Evolutionary conservation across 1,140 invertebrate species (phyloP).

Genomic region (Anoplophora glabripennis): DNA sequence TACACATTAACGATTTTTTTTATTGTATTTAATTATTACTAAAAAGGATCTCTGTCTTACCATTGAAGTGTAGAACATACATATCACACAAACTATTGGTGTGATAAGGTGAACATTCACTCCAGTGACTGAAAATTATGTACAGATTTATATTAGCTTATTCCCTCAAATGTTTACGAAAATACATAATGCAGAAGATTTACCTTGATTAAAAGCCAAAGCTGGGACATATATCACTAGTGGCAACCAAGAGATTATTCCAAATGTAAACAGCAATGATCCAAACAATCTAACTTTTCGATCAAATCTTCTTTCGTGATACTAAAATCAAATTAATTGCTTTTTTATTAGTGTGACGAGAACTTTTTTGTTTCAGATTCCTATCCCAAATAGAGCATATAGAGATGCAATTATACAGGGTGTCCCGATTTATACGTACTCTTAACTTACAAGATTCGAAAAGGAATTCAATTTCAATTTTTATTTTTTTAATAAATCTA

Average conservation of each 20-base stretch:
- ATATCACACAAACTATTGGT: constrained; percentile 80
- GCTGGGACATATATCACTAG: constrained; percentile 72
- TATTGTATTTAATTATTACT: no score
- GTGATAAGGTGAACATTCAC: constrained; percentile 80
- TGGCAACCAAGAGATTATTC: constrained; percentile 67
- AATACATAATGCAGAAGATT: not conserved
- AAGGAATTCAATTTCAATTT: no score
- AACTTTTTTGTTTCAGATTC: no score
- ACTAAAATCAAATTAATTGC: constrained; percentile 57
- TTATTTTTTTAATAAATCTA: no score
- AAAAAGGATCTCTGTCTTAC: constrained; percentile 54
- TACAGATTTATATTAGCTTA: not conserved
- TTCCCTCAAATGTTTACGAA: constrained; percentile 12
- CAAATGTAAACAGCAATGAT: constrained; percentile 69
- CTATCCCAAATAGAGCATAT: no score
- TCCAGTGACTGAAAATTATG: constrained; percentile 69
- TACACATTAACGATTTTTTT: no score
- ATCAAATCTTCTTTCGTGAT: constrained; percentile 75
- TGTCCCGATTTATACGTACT: no score
- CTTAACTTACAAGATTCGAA: no score
- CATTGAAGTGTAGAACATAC: constrained; percentile 89
- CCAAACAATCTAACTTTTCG: constrained; percentile 68
- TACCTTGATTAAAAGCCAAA: constrained; percentile 75
- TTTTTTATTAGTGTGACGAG: not conserved
- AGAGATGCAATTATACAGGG: no score